Evolutionary conservation across 2,113 vertebrate genomes (phyloP).

Genomic region (Barnardius zonarius): DNA sequence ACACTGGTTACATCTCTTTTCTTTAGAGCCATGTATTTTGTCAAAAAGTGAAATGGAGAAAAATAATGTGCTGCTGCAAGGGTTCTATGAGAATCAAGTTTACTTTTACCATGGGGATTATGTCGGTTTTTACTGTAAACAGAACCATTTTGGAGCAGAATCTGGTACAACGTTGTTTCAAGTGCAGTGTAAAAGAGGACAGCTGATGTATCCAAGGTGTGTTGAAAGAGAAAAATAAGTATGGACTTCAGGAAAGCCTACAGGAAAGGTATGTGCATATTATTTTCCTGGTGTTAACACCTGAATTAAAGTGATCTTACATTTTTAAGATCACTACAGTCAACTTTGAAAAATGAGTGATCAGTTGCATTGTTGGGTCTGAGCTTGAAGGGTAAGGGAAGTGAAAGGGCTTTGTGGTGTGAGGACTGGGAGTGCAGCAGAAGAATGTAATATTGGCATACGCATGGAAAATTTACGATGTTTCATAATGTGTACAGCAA

Average conservation of each 20-base stretch:
- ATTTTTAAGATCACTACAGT: neutral
- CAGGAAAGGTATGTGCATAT: neutral
- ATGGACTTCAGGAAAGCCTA: neutral
- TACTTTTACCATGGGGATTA: constrained; percentile 76
- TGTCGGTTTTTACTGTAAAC: constrained; percentile 71
- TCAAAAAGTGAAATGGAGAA: constrained; percentile 72
- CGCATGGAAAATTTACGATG: accelerated
- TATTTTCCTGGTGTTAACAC: neutral
- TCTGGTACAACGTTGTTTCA: constrained; percentile 56
- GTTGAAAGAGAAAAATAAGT: constrained; percentile 45
- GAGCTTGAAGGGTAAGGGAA: neutral
- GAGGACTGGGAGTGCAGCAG: neutral
- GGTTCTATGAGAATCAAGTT: constrained; percentile 61
- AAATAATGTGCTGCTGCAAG: constrained; percentile 72
- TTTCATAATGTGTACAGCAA: neutral
- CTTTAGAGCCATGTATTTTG: constrained; percentile 75
- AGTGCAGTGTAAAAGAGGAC: constrained; percentile 70
- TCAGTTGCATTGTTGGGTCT: neutral
- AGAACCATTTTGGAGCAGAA: constrained; percentile 16
- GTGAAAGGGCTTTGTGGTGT: neutral
- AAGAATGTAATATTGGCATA: neutral
- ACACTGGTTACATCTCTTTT: neutral
- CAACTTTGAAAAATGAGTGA: neutral
- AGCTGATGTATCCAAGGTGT: constrained; percentile 68
- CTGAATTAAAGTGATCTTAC: neutral